These are phyloP conservation scores for Hirtodrosophila histrioides DNA, from an alignment of 2,888 invertebrate species.

Conservation along the genomic window DNA sequence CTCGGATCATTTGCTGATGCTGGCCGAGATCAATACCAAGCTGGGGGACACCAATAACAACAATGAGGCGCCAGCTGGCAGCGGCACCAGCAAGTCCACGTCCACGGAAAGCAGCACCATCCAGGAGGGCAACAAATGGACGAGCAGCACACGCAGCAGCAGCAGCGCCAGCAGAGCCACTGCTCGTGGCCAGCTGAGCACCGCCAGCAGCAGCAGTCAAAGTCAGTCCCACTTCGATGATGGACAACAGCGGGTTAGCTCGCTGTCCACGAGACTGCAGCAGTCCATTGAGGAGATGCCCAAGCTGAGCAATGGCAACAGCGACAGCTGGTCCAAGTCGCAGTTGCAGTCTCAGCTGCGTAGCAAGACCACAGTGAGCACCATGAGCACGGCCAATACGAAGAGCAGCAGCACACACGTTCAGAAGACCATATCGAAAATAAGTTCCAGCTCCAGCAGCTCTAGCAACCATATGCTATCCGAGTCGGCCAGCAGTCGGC, in stretches of 20 bases:
- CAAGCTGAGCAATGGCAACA: conserved; percentile 69
- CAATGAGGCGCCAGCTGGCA: conserved; percentile 1
- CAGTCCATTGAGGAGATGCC: conserved; percentile 83
- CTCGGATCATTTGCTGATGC: conserved; percentile 90
- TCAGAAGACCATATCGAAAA: conserved; percentile 46
- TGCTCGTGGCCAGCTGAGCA: conserved; percentile 39
- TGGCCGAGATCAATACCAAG: conserved; percentile 88
- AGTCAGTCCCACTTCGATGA: conserved; percentile 40
- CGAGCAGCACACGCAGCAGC: conserved; percentile 42
- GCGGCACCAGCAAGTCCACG: conserved; percentile 8
- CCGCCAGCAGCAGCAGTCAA: conserved; percentile 49
- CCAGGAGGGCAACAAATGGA: conserved; percentile 56
- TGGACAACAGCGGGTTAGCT: conserved; percentile 60
- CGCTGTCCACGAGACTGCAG: conserved; percentile 79
- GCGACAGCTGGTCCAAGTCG: conserved; percentile 37
- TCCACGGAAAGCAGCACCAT: conserved; percentile 21
- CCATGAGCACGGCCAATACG: conserved; percentile 54
- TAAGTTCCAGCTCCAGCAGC: conserved; percentile 32
- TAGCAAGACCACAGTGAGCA: conserved; percentile 49
- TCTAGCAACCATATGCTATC: conserved; percentile 24
- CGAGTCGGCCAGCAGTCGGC: conserved; percentile 84
- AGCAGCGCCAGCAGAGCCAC: conserved; percentile 39
- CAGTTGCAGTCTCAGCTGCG: conserved; percentile 37
- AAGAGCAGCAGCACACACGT: conserved; percentile 42
- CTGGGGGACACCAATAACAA: conserved; percentile 63